These are phyloP conservation scores for Chauna torquata DNA, from an alignment of 2,113 vertebrate genomes.

Conservation along the genomic window DNA sequence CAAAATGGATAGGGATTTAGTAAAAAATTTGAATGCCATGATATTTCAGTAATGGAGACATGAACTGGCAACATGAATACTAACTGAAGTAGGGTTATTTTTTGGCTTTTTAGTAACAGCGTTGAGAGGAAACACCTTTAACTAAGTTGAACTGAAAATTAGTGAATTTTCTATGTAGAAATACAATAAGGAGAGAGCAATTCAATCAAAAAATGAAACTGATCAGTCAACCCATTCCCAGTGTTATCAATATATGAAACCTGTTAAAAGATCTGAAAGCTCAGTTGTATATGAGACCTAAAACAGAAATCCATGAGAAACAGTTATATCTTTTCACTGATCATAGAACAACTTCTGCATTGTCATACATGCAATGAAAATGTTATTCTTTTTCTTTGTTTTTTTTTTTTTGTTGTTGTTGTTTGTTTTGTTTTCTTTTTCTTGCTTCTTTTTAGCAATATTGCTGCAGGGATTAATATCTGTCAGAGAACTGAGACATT, in stretches of 20 bases:
- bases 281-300: background rate
- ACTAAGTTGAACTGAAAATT: background rate
- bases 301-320: background rate
- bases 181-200: background rate
- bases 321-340: background rate
- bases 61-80: background rate
- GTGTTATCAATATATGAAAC: accelerated
- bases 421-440: background rate
- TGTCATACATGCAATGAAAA: background rate
- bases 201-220: background rate
- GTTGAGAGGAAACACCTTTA: background rate
- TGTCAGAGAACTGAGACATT: background rate
- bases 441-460: background rate
- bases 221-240: background rate
- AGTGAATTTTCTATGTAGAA: background rate
- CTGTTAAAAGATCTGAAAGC: background rate
- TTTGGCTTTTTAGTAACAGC: background rate
- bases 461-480: background rate
- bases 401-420: background rate
- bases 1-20: background rate
- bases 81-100: background rate
- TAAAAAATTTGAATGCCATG: background rate
- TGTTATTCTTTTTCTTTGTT: background rate
- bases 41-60: background rate
- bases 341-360: background rate